Base-by-base conservation (phyloP, 1,140 invertebrate species). In the Drosophila triauraria region DNA sequence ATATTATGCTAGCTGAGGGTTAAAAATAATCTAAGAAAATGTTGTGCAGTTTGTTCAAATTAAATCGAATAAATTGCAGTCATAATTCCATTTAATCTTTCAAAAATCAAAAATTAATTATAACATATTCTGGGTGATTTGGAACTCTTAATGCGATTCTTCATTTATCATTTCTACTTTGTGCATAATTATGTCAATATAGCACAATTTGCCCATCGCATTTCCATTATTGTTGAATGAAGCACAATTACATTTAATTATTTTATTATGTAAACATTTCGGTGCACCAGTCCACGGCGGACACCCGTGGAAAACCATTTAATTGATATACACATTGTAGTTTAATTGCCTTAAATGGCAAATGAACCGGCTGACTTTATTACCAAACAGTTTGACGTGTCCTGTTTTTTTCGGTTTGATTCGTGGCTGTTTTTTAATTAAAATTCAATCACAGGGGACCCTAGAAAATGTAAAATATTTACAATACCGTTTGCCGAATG, bases 281-380 rank as follows among this genome's bases (percentile, higher is more conserved):
- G 42, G 25, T 35, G 42, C 48, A 71, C 62, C 75, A 67, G 48
- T 46, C 15, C 30, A 43, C 20, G 23, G 48, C 20, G 47, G 59
- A 38, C 17, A 63, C 4, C n/a, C 17, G 60, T 56, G 59, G 15
- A 56, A 57, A 75, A 23, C 20, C 51, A 67, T 83, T 83, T 65
- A 75, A 75, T 70, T 83, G 71, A 78, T 68, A 62, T 63, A 75
- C 64, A 71, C 71, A 84, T 77, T 77, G 62, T 77, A 25, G 51
- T 84, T 76, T 77, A 84, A 84, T 84, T 84, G 81, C 74, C 78
- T 67, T 56, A 78, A 80, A 80, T 67, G 77, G 13, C 64, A 63
- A 82, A 83, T 79, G 80, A 84, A 77, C 63, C 60, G 70, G 53
- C 77, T 80, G 76, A 84, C 76, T 84, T 84, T 80, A 84, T 84